Evolutionary conservation across 2,113 vertebrate species (phyloP).

Genomic region (Genyomyrus donnyi): DNA sequence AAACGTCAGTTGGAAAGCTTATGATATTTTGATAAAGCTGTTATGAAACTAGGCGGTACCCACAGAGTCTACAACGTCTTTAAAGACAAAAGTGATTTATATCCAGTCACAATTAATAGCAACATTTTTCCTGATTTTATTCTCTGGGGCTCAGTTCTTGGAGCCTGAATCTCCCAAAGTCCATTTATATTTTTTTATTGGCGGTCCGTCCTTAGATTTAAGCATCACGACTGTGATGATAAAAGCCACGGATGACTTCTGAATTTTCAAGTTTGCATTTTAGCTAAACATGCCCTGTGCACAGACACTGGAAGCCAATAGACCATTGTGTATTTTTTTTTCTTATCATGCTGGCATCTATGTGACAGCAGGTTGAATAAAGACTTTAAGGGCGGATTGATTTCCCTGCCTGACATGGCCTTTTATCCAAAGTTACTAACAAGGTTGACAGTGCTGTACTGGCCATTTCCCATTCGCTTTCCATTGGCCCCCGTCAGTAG

Average conservation of each 20-base stretch:
- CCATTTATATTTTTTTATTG: not conserved
- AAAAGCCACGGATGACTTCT: not conserved
- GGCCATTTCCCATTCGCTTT: not conserved
- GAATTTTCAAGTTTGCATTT: not conserved
- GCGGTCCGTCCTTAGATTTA: not conserved
- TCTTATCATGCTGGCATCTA: not conserved
- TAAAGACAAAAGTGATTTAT: slow-evolving; percentile 1
- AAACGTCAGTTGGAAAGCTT: not conserved
- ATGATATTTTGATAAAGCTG: not conserved
- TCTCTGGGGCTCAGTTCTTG: not conserved
- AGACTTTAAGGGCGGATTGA: slow-evolving; percentile 5
- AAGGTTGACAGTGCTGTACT: not conserved
- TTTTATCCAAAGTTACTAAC: not conserved
- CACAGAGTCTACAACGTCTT: not conserved
- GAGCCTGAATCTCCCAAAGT: not conserved
- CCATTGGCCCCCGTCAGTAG: not conserved
- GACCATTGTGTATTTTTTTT: not conserved
- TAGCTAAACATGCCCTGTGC: not conserved
- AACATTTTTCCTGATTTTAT: not conserved
- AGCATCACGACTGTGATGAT: not conserved
- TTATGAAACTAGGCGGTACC: not conserved
- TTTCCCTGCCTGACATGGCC: not conserved
- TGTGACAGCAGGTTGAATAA: not conserved
- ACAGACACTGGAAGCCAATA: not conserved
- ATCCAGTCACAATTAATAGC: not conserved